Evolutionary conservation across 2,888 invertebrate genomes (phyloP).

Genomic region (Drosophila robusta): DNA sequence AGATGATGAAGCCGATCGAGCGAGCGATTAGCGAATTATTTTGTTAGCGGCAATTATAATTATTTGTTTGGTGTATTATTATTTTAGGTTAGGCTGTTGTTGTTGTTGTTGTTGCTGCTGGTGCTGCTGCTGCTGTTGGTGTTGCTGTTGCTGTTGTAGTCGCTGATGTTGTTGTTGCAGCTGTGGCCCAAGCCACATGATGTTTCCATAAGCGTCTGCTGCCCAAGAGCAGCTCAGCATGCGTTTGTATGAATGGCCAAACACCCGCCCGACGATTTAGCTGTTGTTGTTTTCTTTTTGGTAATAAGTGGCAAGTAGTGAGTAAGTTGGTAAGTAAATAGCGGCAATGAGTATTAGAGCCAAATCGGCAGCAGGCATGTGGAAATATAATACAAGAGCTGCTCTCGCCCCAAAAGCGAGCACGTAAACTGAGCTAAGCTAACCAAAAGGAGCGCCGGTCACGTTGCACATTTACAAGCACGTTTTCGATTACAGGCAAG

Average conservation of each 20-base stretch:
- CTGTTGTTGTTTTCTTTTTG: conserved; percentile 38
- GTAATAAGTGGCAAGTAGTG: conserved; percentile 29
- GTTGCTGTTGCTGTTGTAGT: conserved; percentile 22
- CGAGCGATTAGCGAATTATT: conserved; percentile 46
- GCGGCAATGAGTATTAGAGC: conserved; percentile 53
- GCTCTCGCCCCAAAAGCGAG: conserved; percentile 25
- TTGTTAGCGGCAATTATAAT: conserved; percentile 53
- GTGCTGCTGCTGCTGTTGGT: conserved; percentile 29
- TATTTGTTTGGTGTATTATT: conserved; percentile 5
- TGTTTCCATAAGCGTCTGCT: conserved; percentile 62
- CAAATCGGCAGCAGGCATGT: conserved; percentile 33
- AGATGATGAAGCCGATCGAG: conserved; percentile 23
- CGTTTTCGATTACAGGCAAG: conserved; percentile 61
- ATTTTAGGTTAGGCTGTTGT: conserved; percentile 59
- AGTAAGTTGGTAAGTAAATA: conserved; percentile 47
- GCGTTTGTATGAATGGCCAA: conserved; percentile 35
- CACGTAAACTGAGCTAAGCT: conserved; percentile 56
- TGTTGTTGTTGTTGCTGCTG: conserved; percentile 24
- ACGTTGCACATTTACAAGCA: conserved; percentile 66
- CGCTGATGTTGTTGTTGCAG: conserved; percentile 19
- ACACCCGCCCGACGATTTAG: conserved; percentile 35
- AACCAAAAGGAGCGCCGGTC: conserved; percentile 63
- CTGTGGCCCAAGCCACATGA: conserved; percentile 56
- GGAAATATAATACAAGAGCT: conserved; percentile 52
- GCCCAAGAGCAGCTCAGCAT: conserved; percentile 61